These are phyloP conservation scores for Micrasema minimum DNA, from an alignment of 1,140 invertebrate genomes.

Conservation along the genomic window DNA sequence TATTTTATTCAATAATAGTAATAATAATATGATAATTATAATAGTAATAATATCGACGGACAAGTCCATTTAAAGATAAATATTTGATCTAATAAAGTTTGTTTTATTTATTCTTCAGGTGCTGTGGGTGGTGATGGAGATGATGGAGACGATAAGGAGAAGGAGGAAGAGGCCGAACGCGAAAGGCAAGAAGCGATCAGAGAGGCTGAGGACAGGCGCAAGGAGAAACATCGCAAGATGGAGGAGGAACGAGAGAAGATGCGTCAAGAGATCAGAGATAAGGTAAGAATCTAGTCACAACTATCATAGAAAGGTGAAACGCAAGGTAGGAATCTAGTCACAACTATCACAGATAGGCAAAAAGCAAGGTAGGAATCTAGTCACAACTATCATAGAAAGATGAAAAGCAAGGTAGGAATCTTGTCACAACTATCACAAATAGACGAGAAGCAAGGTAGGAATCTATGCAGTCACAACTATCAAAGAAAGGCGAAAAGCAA, in stretches of 20 bases:
- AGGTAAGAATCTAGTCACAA: conserved; percentile 73
- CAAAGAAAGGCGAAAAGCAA: too few species aligned
- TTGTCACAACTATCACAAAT: neutral
- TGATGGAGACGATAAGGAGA: conserved; percentile 90
- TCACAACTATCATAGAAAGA: neutral
- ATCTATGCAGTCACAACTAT: too few species aligned
- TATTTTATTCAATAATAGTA: too few species aligned
- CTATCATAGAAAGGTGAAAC: neutral
- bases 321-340: neutral
- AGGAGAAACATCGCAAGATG: conserved; percentile 98
- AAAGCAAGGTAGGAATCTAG: neutral
- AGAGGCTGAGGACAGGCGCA: conserved; percentile 93
- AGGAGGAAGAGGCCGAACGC: conserved; percentile 94
- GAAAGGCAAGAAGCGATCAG: conserved; percentile 92
- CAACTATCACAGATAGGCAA: neutral
- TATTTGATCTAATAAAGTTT: too few species aligned
- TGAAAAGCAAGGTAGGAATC: neutral
- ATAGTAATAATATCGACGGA: too few species aligned
- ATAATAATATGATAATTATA: too few species aligned
- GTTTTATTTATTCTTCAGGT: conserved; percentile 67
- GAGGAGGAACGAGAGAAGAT: conserved; percentile 98
- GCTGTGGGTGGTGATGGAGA: conserved; percentile 91
- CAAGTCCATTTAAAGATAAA: too few species aligned
- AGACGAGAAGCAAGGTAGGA: neutral
- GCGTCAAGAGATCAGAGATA: conserved; percentile 97